phyloP scores from a whole-genome alignment of 2,797 vertebrate species.

The Erpetoichthys calabaricus region DNA sequence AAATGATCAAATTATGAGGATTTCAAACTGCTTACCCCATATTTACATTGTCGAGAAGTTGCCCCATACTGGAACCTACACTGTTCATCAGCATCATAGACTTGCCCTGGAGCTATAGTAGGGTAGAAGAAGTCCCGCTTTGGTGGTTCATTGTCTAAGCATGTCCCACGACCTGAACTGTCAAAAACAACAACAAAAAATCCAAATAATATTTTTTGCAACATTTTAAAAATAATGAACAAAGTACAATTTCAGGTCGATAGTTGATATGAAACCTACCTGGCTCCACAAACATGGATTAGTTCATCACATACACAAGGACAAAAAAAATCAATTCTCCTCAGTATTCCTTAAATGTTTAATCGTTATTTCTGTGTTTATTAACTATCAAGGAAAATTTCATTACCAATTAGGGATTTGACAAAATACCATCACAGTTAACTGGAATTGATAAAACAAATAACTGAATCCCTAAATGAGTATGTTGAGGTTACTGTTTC shows the following conservation, averaged over 20 bases:
- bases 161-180: slow-evolving; percentile 98
- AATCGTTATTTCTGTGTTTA: no score
- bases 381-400: no score
- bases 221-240: slow-evolving; percentile 1
- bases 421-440: no score
- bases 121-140: slow-evolving; percentile 98
- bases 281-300: no score
- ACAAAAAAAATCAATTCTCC: no score
- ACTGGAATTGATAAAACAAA: no score
- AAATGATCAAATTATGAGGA: no score
- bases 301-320: no score
- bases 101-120: slow-evolving; percentile 94
- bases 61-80: slow-evolving; percentile 96
- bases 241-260: slow-evolving; percentile 21
- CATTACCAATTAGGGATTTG: no score
- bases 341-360: no score
- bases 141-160: slow-evolving; percentile 98
- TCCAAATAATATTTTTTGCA: slow-evolving; percentile 9
- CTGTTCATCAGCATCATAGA: slow-evolving; percentile 94
- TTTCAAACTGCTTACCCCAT: slow-evolving; percentile 90
- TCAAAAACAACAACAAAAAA: slow-evolving; percentile 72
- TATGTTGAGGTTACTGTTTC: no score
- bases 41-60: slow-evolving; percentile 96
- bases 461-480: no score
- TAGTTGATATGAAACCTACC: slow-evolving; percentile 7